A percentile compares a stretch with the other conserved stretches of the same genome.
Conservation (phyloP, 2,113 vertebrate genomes). For the Hydrolagus affinis region DNA sequence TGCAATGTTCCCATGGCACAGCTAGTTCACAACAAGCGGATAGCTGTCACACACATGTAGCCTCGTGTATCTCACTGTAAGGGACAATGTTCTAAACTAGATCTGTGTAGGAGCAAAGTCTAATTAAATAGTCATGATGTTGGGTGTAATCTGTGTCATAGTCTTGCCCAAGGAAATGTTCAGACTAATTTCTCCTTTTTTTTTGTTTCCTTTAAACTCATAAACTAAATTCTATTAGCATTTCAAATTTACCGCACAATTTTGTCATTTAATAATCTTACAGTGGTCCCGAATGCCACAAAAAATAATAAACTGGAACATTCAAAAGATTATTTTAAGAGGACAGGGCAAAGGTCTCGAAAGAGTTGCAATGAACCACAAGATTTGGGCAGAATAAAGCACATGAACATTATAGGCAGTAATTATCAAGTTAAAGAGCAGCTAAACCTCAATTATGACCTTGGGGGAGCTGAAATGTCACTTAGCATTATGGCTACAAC, state of each 20-base stretch:
- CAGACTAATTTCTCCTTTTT: not conserved
- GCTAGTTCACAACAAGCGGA: not conserved
- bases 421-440: constrained; percentile 33
- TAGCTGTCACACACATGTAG: not conserved
- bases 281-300: not conserved
- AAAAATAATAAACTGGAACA: constrained; percentile 19
- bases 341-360: not conserved
- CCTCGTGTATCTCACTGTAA: constrained; percentile 7
- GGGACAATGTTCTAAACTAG: not conserved
- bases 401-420: constrained; percentile 32
- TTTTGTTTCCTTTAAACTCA: not conserved
- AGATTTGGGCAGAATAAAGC: constrained; percentile 26
- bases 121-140: constrained; percentile 11
- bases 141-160: constrained; percentile 18
- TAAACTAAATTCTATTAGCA: not conserved
- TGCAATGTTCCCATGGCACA: not conserved
- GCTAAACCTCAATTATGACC: constrained; percentile 32
- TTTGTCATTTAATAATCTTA: constrained; percentile 11
- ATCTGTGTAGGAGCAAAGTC: constrained; percentile 17
- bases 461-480: constrained; percentile 29
- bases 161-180: constrained; percentile 14
- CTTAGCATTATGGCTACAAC: constrained; percentile 23
- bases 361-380: constrained; percentile 24
- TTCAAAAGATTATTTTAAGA: not conserved
- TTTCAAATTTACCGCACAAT: not conserved